Conservation (phyloP, 1,140 invertebrate species). For the Drosophila truncata region DNA sequence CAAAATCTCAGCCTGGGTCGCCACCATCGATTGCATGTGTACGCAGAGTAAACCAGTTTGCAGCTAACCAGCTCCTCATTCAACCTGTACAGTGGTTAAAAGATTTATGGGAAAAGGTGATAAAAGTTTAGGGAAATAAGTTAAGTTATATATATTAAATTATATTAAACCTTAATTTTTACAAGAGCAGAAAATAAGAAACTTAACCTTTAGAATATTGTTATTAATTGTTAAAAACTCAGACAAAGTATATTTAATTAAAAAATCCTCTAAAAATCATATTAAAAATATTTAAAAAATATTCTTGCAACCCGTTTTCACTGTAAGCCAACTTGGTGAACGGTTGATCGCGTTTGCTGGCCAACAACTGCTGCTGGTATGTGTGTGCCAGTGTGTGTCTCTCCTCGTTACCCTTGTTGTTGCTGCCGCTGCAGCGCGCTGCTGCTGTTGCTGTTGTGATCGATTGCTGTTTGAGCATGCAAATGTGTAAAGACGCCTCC, state of each 20-base stretch:
- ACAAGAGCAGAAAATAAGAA: neutral
- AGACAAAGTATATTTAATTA: neutral
- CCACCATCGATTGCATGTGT: slow-evolving; percentile 62
- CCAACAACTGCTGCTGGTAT: slow-evolving; percentile 44
- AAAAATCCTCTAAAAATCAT: neutral
- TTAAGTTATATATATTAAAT: too few species aligned
- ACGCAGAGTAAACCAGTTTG: slow-evolving; percentile 63
- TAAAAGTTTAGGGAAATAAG: too few species aligned
- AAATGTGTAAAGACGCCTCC: slow-evolving; percentile 84
- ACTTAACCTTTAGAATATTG: neutral
- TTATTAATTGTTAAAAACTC: neutral
- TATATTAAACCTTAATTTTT: neutral
- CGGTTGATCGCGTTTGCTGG: slow-evolving; percentile 59
- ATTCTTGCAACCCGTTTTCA: neutral
- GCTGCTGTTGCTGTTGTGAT: slow-evolving; percentile 69
- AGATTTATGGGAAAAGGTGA: too few species aligned
- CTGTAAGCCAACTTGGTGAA: slow-evolving; percentile 47
- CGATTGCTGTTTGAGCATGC: slow-evolving; percentile 83
- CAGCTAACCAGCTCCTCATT: slow-evolving; percentile 58
- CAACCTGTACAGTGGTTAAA: slow-evolving; percentile 38
- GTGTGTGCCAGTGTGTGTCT: slow-evolving; percentile 40
- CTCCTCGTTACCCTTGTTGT: slow-evolving; percentile 51
- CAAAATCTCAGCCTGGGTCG: slow-evolving; percentile 55
- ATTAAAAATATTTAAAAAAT: too few species aligned
- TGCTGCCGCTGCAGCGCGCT: slow-evolving; percentile 7